Base-by-base conservation (phyloP, 2,888 invertebrate genomes). In the Biston betularia region DNA sequence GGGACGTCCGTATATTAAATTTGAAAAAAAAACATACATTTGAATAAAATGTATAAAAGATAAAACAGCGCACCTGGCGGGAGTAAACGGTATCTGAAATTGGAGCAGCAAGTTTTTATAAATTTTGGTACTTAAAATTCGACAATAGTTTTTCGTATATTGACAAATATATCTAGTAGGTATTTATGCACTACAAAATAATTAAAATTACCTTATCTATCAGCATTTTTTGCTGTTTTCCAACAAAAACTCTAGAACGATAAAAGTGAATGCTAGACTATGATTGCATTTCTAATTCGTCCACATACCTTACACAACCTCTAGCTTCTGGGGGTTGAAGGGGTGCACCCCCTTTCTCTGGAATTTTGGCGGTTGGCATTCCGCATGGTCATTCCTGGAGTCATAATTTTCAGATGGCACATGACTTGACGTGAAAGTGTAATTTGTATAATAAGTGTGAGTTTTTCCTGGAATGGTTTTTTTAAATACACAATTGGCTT, bases 321-420 rank as follows among this genome's bases (percentile, higher is more conserved):
- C 60, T 65, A 49, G 61, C 70, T 52, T 66, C 60, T 65, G 53
- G 61, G 76, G 53, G 54, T 70, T 68, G 75, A 58, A 72, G 63
- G 68, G 74, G 70, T 78, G 69, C 67, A 61, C 60, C 77, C 72
- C 73, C 77, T 76, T 76, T 69, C 68, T 66, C 72, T 75, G 80
- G 89, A 89, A 89, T 89, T 87, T 84, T 75, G 86, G 82, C 77
- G 87, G 86, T 83, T 79, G 76, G 81, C 87, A 91, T 92, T 89
- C 90, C 88, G 90, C 93, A 72, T 90, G 92, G 93, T 93, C 93
- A 93, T 93, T 87, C 88, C 80, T 80, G 62, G 84, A 88, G 80
- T 91, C 90, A 92, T 92, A 90, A 90, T 88, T 90, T 83, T 81
- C 77, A 71, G 72, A 77, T 73, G 45, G 38, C 80, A 82, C 83